Conservation (phyloP, 2,888 invertebrate genomes). For the Torymus auratus region DNA sequence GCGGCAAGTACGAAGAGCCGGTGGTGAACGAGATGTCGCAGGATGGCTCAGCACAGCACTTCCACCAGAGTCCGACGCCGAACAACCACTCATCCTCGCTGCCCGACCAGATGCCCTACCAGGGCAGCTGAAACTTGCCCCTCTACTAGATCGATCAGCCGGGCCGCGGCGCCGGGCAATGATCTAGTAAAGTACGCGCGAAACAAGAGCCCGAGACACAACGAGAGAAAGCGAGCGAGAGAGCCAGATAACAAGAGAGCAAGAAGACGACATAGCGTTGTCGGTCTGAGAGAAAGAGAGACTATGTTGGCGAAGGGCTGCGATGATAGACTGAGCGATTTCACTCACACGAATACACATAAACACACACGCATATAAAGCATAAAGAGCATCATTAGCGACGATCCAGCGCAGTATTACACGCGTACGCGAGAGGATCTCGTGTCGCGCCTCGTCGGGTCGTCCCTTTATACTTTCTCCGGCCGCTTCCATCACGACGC, state of each 20-base stretch:
- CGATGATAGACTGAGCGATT: conserved; percentile 51
- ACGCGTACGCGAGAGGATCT: background rate
- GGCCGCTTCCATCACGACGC: too few relatives aligned
- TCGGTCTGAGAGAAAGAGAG: background rate
- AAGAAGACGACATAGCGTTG: background rate
- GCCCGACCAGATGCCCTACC: conserved; percentile 76
- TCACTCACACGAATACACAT: conserved; percentile 28
- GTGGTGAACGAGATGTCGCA: conserved; percentile 74
- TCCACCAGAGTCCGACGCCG: conserved; percentile 75
- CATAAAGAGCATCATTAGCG: conserved; percentile 9
- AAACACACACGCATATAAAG: background rate
- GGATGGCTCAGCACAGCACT: conserved; percentile 75
- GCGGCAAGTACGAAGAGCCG: conserved; percentile 86
- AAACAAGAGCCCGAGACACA: conserved; percentile 10
- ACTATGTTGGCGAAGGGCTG: background rate
- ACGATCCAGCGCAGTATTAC: conserved; percentile 71
- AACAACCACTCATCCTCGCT: conserved; percentile 75
- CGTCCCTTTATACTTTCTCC: too few relatives aligned
- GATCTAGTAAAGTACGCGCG: conserved; percentile 50
- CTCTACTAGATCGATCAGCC: conserved; percentile 70
- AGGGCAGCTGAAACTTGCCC: conserved; percentile 77
- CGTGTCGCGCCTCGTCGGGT: too few relatives aligned
- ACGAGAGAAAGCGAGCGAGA: conserved; percentile 6
- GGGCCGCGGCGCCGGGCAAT: background rate
- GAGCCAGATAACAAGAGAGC: background rate